Conservation (phyloP, 2,113 vertebrate species). For the Barnardius zonarius region DNA sequence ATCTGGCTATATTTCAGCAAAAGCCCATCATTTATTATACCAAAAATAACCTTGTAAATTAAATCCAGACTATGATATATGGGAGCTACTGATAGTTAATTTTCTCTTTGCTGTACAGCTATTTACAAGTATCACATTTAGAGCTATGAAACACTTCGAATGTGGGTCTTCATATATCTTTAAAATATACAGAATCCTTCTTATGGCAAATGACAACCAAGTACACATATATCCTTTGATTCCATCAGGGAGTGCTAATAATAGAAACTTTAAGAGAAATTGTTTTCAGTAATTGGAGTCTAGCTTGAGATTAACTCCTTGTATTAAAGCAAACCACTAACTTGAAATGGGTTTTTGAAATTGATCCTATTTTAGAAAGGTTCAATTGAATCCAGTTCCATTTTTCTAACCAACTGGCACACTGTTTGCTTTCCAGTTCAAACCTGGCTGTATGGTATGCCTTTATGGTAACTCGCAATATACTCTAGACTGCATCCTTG, state of each 20-base stretch:
- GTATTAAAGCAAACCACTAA: not conserved
- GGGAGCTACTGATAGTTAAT: not conserved
- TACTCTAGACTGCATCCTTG: slow-evolving; percentile 2
- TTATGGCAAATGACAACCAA: not conserved
- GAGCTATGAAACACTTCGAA: not conserved
- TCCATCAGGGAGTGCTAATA: not conserved
- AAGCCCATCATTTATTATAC: not conserved
- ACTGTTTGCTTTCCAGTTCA: not conserved
- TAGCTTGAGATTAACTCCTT: not conserved
- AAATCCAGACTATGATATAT: not conserved
- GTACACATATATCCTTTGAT: not conserved
- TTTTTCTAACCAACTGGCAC: not conserved
- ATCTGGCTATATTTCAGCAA: not conserved
- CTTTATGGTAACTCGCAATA: not conserved
- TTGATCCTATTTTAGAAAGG: not conserved
- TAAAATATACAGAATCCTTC: not conserved
- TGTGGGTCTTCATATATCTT: not conserved
- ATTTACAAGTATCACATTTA: not conserved
- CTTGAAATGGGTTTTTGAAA: not conserved
- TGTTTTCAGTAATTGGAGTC: not conserved
- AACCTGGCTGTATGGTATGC: not conserved
- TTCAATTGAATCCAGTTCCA: not conserved
- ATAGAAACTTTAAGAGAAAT: not conserved
- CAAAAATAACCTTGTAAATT: slow-evolving; percentile 31
- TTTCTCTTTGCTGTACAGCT: not conserved